Conservation (phyloP, 1,140 invertebrate species). For the Drosophila nigromelanica region DNA sequence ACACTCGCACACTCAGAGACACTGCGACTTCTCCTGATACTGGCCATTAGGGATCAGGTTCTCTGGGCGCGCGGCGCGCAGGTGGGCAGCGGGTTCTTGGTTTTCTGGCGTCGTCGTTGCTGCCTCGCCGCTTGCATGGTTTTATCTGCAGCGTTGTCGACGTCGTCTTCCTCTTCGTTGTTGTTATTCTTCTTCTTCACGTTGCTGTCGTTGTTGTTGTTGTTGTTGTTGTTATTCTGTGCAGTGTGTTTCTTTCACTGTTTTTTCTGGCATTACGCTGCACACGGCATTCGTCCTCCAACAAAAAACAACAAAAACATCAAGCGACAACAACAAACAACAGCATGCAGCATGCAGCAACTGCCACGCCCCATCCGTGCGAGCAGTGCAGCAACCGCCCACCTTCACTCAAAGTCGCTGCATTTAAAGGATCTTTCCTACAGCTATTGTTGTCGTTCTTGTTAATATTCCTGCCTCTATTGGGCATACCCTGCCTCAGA, state of each 20-base stretch:
- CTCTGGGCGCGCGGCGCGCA: conserved; percentile 47
- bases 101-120: conserved; percentile 39
- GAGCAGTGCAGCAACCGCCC: conserved; percentile 37
- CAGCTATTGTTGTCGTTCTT: conserved; percentile 11
- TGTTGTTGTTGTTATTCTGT: conserved; percentile 11
- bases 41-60: conserved; percentile 76
- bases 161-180: conserved; percentile 12
- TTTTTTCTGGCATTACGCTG: conserved; percentile 70
- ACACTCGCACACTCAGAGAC: conserved; percentile 17
- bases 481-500: background rate
- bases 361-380: conserved; percentile 38
- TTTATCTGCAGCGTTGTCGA: conserved; percentile 56
- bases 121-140: conserved; percentile 66
- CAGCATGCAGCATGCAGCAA: conserved; percentile 29
- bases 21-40: conserved; percentile 57
- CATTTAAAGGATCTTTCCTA: conserved; percentile 55
- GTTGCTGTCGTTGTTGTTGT: background rate
- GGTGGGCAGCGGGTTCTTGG: conserved; percentile 54
- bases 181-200: background rate
- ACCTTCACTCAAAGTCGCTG: conserved; percentile 31
- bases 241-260: conserved; percentile 56
- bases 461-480: conserved; percentile 9
- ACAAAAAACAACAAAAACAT: conserved; percentile 58
- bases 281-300: conserved; percentile 77
- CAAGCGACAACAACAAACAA: conserved; percentile 43